phyloP scores from a whole-genome alignment of 1,140 invertebrate genomes.

The Aporrectodea caliginosa region DNA sequence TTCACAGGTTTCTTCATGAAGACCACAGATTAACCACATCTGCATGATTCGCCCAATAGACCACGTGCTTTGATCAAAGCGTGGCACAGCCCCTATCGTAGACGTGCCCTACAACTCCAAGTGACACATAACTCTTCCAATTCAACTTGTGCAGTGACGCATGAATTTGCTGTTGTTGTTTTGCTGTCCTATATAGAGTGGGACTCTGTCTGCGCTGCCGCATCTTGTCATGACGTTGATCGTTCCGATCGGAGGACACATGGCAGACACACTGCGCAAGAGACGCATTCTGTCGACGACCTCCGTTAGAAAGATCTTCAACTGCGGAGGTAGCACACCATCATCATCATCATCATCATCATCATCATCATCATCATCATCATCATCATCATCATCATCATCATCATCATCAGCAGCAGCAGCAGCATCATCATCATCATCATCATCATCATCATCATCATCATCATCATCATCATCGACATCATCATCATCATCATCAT shows the following conservation, averaged over 20 bases:
- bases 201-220: constrained; percentile 87
- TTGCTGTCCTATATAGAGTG: too few species aligned
- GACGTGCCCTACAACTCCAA: too few species aligned
- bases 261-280: constrained; percentile 89
- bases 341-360: constrained; percentile 2
- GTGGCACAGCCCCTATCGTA: too few species aligned
- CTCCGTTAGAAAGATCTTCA: constrained; percentile 83
- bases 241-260: constrained; percentile 90
- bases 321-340: constrained; percentile 60
- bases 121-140: too few species aligned
- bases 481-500: not conserved
- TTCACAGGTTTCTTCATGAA: too few species aligned
- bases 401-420: not conserved
- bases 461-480: not conserved
- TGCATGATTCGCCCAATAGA: too few species aligned
- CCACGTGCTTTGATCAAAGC: too few species aligned
- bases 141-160: too few species aligned
- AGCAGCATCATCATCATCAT: not conserved
- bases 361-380: constrained; percentile 3
- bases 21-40: too few species aligned
- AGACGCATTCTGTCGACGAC: constrained; percentile 89
- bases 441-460: not conserved
- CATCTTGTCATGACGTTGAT: constrained; percentile 97
- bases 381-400: not conserved
- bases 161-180: too few species aligned